Conservation (phyloP, 2,113 vertebrate species). For the Rhodinocichla rosea region DNA sequence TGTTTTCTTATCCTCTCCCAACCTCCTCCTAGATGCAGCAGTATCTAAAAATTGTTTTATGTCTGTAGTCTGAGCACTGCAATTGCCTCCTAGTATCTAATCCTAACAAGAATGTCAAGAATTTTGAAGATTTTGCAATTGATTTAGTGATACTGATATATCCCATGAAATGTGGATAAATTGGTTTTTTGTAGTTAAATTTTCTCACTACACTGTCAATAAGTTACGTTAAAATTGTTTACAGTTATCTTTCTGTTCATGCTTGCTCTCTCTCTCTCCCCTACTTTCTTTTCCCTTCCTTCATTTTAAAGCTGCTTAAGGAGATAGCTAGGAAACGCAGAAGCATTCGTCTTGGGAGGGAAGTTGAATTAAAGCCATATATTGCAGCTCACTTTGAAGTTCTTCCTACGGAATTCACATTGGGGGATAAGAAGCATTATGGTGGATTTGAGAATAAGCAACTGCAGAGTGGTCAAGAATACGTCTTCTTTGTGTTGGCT, state of each 20-base stretch:
- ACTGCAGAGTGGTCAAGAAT: slow-evolving; percentile 95
- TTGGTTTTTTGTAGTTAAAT: slow-evolving; percentile 13
- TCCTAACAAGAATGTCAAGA: not conserved
- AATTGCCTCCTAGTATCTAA: not conserved
- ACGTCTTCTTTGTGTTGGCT: slow-evolving; percentile 95
- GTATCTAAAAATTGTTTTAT: not conserved
- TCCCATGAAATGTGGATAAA: not conserved
- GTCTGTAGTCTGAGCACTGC: not conserved
- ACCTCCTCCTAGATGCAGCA: not conserved
- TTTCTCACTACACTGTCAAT: slow-evolving; percentile 11
- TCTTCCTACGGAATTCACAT: slow-evolving; percentile 91
- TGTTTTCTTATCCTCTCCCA: not conserved
- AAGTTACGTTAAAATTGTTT: slow-evolving; percentile 46
- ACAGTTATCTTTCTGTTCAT: slow-evolving; percentile 41
- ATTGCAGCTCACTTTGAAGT: slow-evolving; percentile 94
- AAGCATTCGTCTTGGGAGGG: slow-evolving; percentile 87
- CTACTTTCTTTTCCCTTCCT: not conserved
- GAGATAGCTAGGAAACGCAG: slow-evolving; percentile 93
- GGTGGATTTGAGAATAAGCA: slow-evolving; percentile 96
- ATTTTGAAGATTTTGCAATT: not conserved
- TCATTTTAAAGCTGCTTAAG: slow-evolving; percentile 83
- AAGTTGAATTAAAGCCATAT: slow-evolving; percentile 92
- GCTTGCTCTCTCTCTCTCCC: not conserved
- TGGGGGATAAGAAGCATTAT: slow-evolving; percentile 92
- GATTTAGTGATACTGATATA: not conserved